Conservation (phyloP, 53 echinoderm and acorn worm species). For the Arbacia lixula region DNA sequence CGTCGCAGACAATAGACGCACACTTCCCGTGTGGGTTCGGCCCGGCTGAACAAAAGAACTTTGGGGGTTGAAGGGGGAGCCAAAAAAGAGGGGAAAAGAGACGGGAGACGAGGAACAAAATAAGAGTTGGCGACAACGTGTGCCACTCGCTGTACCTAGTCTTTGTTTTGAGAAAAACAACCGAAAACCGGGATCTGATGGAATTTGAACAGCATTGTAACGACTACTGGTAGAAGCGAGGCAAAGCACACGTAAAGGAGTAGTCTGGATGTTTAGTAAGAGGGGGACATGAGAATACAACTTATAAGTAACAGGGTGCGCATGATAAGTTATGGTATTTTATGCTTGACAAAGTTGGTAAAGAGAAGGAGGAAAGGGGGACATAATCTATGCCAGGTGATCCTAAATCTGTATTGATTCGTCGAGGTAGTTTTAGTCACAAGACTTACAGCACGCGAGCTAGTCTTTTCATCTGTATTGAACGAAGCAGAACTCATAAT, state of each 20-base stretch:
- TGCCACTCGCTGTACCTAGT: slow-evolving; percentile 26
- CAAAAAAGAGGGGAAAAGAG: slow-evolving; percentile 13
- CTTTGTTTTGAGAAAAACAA: slow-evolving; percentile 42
- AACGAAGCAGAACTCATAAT: neutral
- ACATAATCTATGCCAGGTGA: too few relatives aligned
- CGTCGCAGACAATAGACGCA: slow-evolving; percentile 73
- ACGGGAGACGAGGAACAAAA: slow-evolving; percentile 18
- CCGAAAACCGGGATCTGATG: slow-evolving; percentile 35
- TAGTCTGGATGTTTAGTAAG: too few relatives aligned
- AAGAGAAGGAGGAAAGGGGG: too few relatives aligned
- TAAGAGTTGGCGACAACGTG: slow-evolving; percentile 42
- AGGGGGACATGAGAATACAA: too few relatives aligned
- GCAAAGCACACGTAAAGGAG: too few relatives aligned
- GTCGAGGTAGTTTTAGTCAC: too few relatives aligned
- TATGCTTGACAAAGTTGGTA: too few relatives aligned
- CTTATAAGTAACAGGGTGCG: too few relatives aligned
- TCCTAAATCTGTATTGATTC: too few relatives aligned
- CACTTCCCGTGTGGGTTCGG: slow-evolving; percentile 44
- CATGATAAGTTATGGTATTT: too few relatives aligned
- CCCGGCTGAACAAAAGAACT: slow-evolving; percentile 38
- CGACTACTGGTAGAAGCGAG: too few relatives aligned
- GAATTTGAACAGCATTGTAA: slow-evolving; percentile 45
- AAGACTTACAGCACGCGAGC: slow-evolving; percentile 20
- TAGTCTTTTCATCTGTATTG: neutral
- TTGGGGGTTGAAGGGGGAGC: slow-evolving; percentile 33